phyloP scores from a whole-genome alignment of 2,888 invertebrate species.

The Scaptomyza tumidula region DNA sequence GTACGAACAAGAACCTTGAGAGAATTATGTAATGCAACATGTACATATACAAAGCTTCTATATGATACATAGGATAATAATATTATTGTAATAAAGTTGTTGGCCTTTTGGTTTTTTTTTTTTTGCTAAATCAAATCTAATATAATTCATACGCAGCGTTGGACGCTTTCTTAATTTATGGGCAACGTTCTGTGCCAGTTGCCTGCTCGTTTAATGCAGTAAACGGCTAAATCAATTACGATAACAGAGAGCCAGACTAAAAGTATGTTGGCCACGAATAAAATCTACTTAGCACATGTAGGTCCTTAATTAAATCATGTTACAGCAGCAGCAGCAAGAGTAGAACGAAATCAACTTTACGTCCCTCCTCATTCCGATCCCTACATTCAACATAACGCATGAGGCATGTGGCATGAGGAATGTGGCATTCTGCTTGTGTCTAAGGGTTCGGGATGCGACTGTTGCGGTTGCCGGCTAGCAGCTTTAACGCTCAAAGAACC shows the following conservation, averaged over 20 bases:
- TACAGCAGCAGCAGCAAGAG: slow-evolving; percentile 35
- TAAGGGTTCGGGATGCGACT: neutral
- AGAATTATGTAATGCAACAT: slow-evolving; percentile 47
- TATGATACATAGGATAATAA: neutral
- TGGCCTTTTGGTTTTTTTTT: slow-evolving; percentile 18
- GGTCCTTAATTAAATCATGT: slow-evolving; percentile 78
- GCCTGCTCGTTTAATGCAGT: slow-evolving; percentile 60
- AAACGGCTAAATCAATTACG: slow-evolving; percentile 75
- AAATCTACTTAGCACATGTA: slow-evolving; percentile 79
- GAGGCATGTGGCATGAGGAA: neutral
- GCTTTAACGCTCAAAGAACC: slow-evolving; percentile 55
- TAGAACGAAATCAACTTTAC: slow-evolving; percentile 3
- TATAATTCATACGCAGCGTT: slow-evolving; percentile 59
- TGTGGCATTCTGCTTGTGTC: slow-evolving; percentile 11
- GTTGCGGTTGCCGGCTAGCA: slow-evolving; percentile 33
- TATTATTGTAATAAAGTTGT: slow-evolving; percentile 26
- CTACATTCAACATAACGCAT: slow-evolving; percentile 58
- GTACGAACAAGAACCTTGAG: slow-evolving; percentile 19
- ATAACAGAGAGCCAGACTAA: neutral
- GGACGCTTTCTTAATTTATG: slow-evolving; percentile 43
- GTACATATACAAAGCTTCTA: neutral
- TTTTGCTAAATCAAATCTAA: slow-evolving; percentile 66
- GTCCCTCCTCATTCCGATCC: slow-evolving; percentile 42
- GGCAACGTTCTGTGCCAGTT: neutral
- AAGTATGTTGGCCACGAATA: slow-evolving; percentile 46